These are phyloP conservation scores for Emesis russula DNA, from an alignment of 2,888 invertebrate species.

Conservation along the genomic window DNA sequence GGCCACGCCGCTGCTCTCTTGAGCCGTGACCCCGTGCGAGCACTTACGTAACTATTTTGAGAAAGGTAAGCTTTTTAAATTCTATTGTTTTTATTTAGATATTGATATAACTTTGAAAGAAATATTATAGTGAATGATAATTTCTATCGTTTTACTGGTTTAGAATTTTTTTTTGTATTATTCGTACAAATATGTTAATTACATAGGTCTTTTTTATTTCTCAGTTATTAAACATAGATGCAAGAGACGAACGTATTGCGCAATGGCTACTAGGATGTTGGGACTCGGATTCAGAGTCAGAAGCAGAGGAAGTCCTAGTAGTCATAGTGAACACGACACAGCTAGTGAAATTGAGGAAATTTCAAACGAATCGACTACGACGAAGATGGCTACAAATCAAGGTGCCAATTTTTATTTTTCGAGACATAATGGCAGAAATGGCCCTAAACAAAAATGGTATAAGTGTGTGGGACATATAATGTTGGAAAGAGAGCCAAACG, in stretches of 20 bases:
- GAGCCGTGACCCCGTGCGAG: slow-evolving; percentile 25
- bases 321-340: slow-evolving; percentile 34
- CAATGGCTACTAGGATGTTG: slow-evolving; percentile 38
- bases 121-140: no score
- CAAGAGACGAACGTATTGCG: slow-evolving; percentile 31
- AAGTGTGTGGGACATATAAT: no score
- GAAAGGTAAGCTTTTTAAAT: slow-evolving; percentile 61
- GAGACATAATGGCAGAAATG: no score
- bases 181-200: no score
- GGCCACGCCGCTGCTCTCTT: no score
- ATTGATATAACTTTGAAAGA: slow-evolving; percentile 23
- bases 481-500: no score
- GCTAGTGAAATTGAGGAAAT: slow-evolving; percentile 23
- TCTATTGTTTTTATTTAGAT: slow-evolving; percentile 46
- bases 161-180: no score
- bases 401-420: slow-evolving; percentile 1
- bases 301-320: slow-evolving; percentile 25
- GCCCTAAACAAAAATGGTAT: no score
- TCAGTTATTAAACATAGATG: no score
- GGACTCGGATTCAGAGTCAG: slow-evolving; percentile 8
- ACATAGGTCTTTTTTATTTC: no score
- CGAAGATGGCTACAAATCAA: slow-evolving; percentile 18
- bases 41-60: slow-evolving; percentile 65
- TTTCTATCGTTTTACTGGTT: no score
- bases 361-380: slow-evolving; percentile 28